phyloP scores from a whole-genome alignment of 2,113 vertebrate species.

The Ptychochromis oligacanthus region DNA sequence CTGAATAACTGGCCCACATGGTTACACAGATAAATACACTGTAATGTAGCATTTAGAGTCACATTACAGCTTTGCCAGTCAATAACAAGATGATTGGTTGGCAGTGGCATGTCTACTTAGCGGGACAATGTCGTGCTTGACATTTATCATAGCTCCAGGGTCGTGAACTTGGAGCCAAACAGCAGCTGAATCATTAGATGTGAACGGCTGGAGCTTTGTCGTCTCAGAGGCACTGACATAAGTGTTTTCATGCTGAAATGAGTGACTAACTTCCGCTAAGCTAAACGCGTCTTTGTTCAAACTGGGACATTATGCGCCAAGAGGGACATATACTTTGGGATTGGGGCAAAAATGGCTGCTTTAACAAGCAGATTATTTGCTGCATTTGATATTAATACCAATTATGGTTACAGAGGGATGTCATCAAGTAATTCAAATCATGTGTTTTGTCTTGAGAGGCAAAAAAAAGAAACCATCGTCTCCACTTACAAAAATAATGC shows the following conservation, averaged over 20 bases:
- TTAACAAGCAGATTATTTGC: conserved; percentile 62
- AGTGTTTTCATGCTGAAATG: conserved; percentile 76
- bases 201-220: conserved; percentile 51
- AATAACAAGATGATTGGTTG: conserved; percentile 72
- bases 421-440: conserved; percentile 53
- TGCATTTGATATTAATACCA: conserved; percentile 61
- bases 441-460: conserved; percentile 39
- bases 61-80: conserved; percentile 68
- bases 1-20: conserved; percentile 40
- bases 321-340: conserved; percentile 45
- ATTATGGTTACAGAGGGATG: conserved; percentile 43
- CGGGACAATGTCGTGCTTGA: conserved; percentile 69
- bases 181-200: conserved; percentile 72
- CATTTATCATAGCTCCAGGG: conserved; percentile 79
- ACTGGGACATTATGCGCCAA: conserved; percentile 65
- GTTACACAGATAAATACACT: conserved; percentile 31
- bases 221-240: conserved; percentile 65
- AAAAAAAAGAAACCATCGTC: conserved; percentile 22
- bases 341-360: conserved; percentile 48
- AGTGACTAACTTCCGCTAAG: conserved; percentile 71
- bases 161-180: conserved; percentile 69
- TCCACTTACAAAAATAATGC: conserved; percentile 18
- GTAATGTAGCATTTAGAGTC: conserved; percentile 60
- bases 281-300: conserved; percentile 70
- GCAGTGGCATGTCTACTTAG: conserved; percentile 73